Percentiles rank a stretch among this genome's conserved stretches.
These are phyloP conservation scores for Coregonus sp. DNA, from an alignment of 2,797 vertebrate species.

Conservation along the genomic window DNA sequence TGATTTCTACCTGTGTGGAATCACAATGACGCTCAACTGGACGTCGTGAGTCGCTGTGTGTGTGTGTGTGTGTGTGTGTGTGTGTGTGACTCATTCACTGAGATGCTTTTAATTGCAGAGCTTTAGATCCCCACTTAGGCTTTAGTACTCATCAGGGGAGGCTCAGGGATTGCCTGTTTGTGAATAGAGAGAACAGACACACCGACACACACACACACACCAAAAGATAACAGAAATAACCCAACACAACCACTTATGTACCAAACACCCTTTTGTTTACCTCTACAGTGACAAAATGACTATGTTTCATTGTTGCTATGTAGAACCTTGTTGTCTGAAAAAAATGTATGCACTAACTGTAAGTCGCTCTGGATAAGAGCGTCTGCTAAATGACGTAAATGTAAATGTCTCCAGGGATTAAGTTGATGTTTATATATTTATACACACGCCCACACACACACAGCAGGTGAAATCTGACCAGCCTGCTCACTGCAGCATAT, in stretches of 20 bases:
- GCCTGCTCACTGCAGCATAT: neutral
- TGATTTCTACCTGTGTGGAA: conserved; percentile 33
- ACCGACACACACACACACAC: neutral
- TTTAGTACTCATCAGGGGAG: conserved; percentile 8
- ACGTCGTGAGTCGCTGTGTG: neutral
- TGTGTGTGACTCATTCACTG: conserved; percentile 1
- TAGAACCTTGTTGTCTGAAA: neutral
- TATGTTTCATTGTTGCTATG: neutral
- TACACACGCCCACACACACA: neutral
- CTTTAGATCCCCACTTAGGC: conserved; percentile 3
- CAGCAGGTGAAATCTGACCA: conserved; percentile 8
- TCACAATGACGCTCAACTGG: conserved; percentile 3
- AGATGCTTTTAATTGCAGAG: conserved; percentile 15
- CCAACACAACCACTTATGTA: neutral
- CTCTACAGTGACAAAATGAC: neutral
- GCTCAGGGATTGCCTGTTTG: neutral
- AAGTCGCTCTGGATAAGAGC: no score
- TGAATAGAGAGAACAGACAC: neutral
- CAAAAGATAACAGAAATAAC: neutral
- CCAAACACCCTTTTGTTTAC: neutral
- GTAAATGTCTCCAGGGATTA: neutral
- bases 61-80: neutral
- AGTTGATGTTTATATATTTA: neutral
- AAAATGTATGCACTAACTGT: no score
- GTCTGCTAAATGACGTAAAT: no score